Percentiles rank a stretch among this genome's conserved stretches.
Conservation (phyloP, 2,797 vertebrate species). For the Rhadinocentrus ornatus region DNA sequence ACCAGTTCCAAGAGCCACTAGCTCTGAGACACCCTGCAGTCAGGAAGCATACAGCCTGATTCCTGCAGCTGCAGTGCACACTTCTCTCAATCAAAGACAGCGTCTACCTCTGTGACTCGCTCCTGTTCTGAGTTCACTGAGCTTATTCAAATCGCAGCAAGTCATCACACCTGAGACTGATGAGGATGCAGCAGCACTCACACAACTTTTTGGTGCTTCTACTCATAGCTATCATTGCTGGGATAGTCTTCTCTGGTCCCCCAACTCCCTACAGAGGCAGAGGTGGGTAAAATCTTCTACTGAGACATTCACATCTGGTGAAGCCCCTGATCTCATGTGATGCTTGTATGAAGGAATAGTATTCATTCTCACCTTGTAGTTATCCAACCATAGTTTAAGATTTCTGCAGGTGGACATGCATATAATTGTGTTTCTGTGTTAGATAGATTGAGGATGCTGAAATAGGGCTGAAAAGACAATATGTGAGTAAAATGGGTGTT, state of each 20-base stretch:
- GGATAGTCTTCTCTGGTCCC: conserved; percentile 66
- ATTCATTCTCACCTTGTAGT: neutral
- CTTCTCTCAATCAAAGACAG: conserved; percentile 16
- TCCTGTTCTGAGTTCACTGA: conserved; percentile 13
- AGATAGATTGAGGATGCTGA: conserved; percentile 27
- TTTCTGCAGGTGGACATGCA: neutral
- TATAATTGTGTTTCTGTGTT: neutral
- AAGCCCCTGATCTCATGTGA: neutral
- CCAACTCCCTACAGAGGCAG: conserved; percentile 66
- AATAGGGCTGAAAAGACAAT: conserved; percentile 21
- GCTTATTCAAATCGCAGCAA: conserved; percentile 25
- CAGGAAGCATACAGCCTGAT: conserved; percentile 31
- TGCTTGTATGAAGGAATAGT: neutral
- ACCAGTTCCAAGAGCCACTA: conserved; percentile 63
- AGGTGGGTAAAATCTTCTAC: conserved; percentile 64
- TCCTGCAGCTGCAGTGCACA: conserved; percentile 38
- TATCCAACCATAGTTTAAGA: conserved; percentile 1
- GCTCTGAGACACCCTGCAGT: conserved; percentile 70
- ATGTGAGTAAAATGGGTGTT: conserved; percentile 1
- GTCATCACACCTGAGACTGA: conserved; percentile 46
- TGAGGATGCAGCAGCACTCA: conserved; percentile 58
- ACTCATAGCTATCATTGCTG: conserved; percentile 63
- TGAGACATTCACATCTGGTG: neutral
- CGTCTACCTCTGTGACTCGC: conserved; percentile 20
- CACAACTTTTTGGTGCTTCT: conserved; percentile 60